Evolutionary conservation across 2,113 vertebrate species (phyloP).

Genomic region (Butorides virescens): DNA sequence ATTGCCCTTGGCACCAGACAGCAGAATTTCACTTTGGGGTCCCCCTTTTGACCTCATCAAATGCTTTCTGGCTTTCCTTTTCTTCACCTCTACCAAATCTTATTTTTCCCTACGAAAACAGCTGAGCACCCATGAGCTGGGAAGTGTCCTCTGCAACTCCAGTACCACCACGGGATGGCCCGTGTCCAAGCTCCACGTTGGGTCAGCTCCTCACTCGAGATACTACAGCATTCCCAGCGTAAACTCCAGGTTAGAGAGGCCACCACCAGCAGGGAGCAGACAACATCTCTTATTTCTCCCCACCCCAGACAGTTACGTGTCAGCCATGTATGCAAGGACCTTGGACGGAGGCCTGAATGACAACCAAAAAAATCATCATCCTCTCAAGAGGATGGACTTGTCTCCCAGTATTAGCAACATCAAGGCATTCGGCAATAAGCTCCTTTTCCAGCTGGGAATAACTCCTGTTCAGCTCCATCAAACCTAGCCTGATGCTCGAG

Average conservation of each 20-base stretch:
- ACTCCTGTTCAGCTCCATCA: neutral
- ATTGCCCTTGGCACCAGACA: neutral
- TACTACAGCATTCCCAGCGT: neutral
- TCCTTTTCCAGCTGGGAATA: neutral
- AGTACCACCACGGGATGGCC: neutral
- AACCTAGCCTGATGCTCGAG: accelerated
- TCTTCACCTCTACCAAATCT: neutral
- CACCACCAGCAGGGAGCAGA: neutral
- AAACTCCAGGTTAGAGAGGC: neutral
- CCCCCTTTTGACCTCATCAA: neutral
- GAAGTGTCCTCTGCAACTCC: no score
- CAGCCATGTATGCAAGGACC: no score
- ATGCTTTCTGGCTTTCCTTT: neutral
- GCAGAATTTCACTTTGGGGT: neutral
- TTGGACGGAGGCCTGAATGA: neutral
- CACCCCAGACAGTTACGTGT: neutral
- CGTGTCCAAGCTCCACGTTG: accelerated
- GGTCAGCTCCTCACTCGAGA: neutral
- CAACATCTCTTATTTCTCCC: neutral
- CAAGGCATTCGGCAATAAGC: neutral
- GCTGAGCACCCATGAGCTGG: neutral
- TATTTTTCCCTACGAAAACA: neutral
- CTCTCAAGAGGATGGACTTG: neutral
- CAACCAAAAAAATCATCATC: neutral
- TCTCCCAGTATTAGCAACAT: neutral